Evolutionary conservation across 2,113 vertebrate species (phyloP).

Genomic region (Brachirus orientalis): DNA sequence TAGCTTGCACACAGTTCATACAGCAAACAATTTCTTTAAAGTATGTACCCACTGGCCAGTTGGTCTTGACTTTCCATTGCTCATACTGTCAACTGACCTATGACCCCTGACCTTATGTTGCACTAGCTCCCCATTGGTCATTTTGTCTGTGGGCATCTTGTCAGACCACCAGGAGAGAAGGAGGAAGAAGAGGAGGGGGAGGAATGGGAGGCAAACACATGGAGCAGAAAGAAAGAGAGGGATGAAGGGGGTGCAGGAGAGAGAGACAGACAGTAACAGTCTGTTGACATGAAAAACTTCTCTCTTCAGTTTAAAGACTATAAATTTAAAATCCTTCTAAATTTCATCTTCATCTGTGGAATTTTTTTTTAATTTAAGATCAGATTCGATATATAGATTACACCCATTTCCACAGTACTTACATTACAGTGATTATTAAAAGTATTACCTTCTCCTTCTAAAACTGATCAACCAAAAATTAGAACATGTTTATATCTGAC

Average conservation of each 20-base stretch:
- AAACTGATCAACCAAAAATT: too few species aligned
- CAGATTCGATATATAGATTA: too few species aligned
- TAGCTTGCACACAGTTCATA: neutral
- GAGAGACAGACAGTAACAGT: too few species aligned
- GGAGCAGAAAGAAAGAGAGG: neutral
- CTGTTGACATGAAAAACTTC: slow-evolving; percentile 8
- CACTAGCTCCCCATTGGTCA: slow-evolving; percentile 58
- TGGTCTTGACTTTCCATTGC: slow-evolving; percentile 57
- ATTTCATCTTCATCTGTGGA: too few species aligned
- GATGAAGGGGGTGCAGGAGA: neutral
- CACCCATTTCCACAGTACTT: too few species aligned
- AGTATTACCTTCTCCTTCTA: too few species aligned
- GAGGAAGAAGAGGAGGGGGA: slow-evolving; percentile 1
- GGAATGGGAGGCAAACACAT: neutral
- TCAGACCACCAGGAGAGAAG: slow-evolving; percentile 63
- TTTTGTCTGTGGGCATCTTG: slow-evolving; percentile 37
- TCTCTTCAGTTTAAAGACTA: too few species aligned
- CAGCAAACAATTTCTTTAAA: slow-evolving; percentile 30
- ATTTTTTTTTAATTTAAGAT: too few species aligned
- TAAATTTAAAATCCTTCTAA: too few species aligned
- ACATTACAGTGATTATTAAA: too few species aligned
- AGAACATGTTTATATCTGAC: too few species aligned
- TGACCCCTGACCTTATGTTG: slow-evolving; percentile 69
- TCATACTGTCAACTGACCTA: slow-evolving; percentile 57
- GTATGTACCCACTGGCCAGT: slow-evolving; percentile 28